These are phyloP conservation scores for Cepaea nemoralis DNA, from an alignment of 1,140 invertebrate genomes.

Conservation along the genomic window DNA sequence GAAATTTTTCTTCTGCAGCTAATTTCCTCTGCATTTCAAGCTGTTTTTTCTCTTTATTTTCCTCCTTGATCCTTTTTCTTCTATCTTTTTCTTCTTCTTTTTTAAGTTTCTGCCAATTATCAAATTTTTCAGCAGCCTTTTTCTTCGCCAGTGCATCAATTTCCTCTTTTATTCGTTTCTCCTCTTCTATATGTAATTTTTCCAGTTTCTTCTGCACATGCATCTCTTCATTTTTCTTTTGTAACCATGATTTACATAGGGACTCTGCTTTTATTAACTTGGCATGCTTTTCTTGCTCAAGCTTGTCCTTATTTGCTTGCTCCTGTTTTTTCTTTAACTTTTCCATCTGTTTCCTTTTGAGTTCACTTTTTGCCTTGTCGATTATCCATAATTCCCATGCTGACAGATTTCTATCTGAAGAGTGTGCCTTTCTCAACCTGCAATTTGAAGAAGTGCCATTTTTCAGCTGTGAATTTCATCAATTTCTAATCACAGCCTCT, in stretches of 20 bases:
- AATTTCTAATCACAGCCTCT: too few species aligned
- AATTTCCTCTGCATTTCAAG: conserved; percentile 48
- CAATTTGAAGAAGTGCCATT: too few species aligned
- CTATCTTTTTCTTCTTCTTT: conserved; percentile 52
- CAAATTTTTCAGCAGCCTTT: conserved; percentile 59
- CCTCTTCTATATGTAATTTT: conserved; percentile 50
- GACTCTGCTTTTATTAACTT: conserved; percentile 52
- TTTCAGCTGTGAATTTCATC: too few species aligned
- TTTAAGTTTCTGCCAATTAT: conserved; percentile 58
- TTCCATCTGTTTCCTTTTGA: conserved; percentile 49
- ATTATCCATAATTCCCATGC: conserved; percentile 66
- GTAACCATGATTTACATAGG: conserved; percentile 52
- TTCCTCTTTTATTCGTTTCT: conserved; percentile 54
- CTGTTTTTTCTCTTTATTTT: conserved; percentile 49
- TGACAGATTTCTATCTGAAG: conserved; percentile 45
- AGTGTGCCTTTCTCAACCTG: neutral
- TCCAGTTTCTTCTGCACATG: conserved; percentile 51
- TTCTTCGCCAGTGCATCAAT: conserved; percentile 48
- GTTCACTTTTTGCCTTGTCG: conserved; percentile 58
- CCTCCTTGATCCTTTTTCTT: conserved; percentile 53
- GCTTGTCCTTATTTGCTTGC: conserved; percentile 50
- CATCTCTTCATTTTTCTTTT: conserved; percentile 57
- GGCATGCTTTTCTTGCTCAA: conserved; percentile 48
- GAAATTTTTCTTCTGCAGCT: conserved; percentile 55
- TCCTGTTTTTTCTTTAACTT: conserved; percentile 49